Percentiles rank a stretch among this genome's conserved stretches.
phyloP scores from a whole-genome alignment of 1,140 invertebrate genomes.

The Cherax destructor region DNA sequence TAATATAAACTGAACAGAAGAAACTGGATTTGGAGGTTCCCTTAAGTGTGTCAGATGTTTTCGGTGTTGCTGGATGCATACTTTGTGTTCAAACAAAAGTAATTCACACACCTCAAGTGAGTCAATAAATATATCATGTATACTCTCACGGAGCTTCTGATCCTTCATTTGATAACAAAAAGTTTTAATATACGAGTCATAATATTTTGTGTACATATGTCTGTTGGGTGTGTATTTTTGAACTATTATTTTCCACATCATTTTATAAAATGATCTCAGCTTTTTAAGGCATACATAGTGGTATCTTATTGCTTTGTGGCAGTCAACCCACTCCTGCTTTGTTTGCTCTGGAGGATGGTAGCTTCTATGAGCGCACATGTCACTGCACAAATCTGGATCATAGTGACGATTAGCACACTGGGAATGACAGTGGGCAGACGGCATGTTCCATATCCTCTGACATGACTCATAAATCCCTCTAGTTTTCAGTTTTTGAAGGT shows the following conservation, averaged over 20 bases:
- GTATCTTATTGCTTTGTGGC: neutral
- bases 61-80: neutral
- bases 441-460: neutral
- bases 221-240: neutral
- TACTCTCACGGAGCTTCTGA: neutral
- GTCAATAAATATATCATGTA: neutral
- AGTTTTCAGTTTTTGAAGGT: neutral
- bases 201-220: neutral
- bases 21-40: neutral
- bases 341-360: neutral
- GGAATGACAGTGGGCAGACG: neutral
- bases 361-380: neutral
- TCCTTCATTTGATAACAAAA: neutral
- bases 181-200: neutral
- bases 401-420: neutral
- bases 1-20: neutral
- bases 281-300: neutral
- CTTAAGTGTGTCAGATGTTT: neutral
- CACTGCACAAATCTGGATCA: neutral
- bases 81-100: neutral
- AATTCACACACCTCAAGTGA: neutral
- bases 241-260: neutral
- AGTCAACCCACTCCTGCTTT: neutral
- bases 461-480: neutral
- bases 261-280: neutral